Evolutionary conservation across 35 echinoderm and acorn worm genomes (phyloP), one percentile per base, ranked within the genome.

Genomic region (Ptychodera flava): DNA sequence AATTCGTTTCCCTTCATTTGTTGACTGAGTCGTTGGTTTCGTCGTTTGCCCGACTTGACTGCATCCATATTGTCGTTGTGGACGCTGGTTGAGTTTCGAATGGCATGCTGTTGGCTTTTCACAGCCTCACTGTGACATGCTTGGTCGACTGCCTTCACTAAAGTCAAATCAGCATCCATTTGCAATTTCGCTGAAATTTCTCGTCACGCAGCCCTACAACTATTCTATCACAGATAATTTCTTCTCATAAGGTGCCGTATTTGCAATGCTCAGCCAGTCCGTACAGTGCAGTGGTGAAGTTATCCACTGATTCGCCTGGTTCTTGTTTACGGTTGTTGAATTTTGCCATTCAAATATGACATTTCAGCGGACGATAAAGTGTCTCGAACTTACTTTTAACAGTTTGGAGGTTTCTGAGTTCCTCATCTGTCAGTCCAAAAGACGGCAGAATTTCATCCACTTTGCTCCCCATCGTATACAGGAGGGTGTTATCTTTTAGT

Each of bases 261-360:
- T 89, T 36, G 35, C 87, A 89, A 33, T 89, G 28, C 29, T 89
- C 88, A 22, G 38, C 88, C 28, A 89, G 38, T 31, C 81, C 77
- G 80, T 89, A 89, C 37, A 84, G 76, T 22, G 82, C 88, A 33
- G 82, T 36, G 32, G 84, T 89, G 32, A 83, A 89, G 14, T 37
- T 64, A 89, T 83, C 88, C 12, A 89, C 53, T 0, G 80, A 31
- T 83, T 89, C 80, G 15, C 80, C 81, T 31, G 88, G 80, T 33
- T 83, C 30, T 89, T 89, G 88, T 6, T 45, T 64, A 16, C 88
- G 35, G 36, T 83, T 89, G 37, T 89, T 89, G 32, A 89, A 89
- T 37, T 82, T 81, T 30, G 88, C 31, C 88, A 76, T 32, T 83
- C 88, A 0, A 81, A 80, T 1, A 89, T 83, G 15, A 82, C 77